Percentiles rank a stretch among this genome's conserved stretches.
These are phyloP conservation scores for Nilaparvata lugens DNA, from an alignment of 1,140 invertebrate species.

Conservation along the genomic window DNA sequence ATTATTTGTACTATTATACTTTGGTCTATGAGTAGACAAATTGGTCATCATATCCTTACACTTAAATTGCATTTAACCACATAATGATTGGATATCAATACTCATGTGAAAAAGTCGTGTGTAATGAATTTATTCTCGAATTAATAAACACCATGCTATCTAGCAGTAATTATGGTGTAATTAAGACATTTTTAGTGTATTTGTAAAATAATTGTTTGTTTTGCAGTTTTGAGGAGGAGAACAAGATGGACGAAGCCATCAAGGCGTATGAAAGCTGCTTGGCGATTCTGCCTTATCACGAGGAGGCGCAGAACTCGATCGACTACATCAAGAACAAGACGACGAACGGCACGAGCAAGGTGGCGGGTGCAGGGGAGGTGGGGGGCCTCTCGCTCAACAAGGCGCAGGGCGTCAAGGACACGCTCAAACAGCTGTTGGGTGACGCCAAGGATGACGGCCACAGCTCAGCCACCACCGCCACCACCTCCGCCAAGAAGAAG, in stretches of 20 bases:
- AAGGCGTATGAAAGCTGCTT: conserved; percentile 76
- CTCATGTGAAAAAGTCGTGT: no score
- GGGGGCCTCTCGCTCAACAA: conserved; percentile 43
- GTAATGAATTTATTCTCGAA: no score
- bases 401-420: conserved; percentile 50
- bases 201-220: conserved; percentile 1
- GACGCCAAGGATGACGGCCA: conserved; percentile 29
- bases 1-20: no score
- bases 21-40: no score
- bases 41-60: no score
- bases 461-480: not conserved
- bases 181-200: no score
- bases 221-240: conserved; percentile 62
- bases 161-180: no score
- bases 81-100: no score
- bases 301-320: conserved; percentile 72
- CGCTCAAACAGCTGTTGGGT: conserved; percentile 49
- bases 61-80: no score
- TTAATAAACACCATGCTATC: no score
- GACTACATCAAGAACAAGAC: conserved; percentile 64
- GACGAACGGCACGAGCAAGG: conserved; percentile 33
- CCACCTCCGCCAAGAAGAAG: conserved; percentile 43
- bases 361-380: conserved; percentile 44
- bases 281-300: conserved; percentile 68
- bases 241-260: conserved; percentile 73